A percentile compares a stretch with the other conserved stretches of the same genome.
These are phyloP conservation scores for Xenops minutus DNA, from an alignment of 2,797 vertebrate genomes.

Conservation along the genomic window DNA sequence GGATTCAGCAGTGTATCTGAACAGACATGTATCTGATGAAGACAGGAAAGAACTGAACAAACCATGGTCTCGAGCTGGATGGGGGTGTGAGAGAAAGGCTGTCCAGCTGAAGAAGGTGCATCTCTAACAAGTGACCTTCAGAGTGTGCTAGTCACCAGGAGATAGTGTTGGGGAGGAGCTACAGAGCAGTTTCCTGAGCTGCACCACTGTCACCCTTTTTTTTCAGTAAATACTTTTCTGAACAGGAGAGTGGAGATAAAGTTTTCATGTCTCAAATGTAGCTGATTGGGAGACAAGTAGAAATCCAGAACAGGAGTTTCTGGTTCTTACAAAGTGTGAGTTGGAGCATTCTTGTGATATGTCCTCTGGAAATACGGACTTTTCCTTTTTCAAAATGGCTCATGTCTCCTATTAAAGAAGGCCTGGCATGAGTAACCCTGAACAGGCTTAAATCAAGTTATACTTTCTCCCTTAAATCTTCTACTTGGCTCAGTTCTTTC, in stretches of 20 bases:
- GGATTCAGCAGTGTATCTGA: background rate
- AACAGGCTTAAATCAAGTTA: background rate
- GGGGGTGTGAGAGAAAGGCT: background rate
- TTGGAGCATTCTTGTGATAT: background rate
- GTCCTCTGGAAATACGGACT: background rate
- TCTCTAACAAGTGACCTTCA: background rate
- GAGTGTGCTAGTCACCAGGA: background rate
- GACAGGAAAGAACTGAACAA: background rate
- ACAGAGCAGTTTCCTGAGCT: background rate
- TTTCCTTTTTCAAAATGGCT: background rate
- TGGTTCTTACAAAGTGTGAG: background rate
- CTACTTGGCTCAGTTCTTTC: background rate
- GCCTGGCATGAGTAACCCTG: background rate
- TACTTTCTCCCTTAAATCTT: background rate
- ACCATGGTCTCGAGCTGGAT: background rate
- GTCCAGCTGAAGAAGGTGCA: background rate
- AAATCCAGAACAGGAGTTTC: background rate
- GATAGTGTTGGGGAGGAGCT: background rate
- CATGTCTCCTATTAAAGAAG: background rate
- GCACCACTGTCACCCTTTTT: background rate
- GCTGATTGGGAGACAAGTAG: background rate
- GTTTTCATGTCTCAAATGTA: background rate
- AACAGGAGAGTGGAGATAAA: background rate
- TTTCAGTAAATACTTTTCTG: background rate
- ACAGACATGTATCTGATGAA: background rate